Evolutionary conservation across 2,888 invertebrate genomes (phyloP).

Genomic region (Machimus rusticus): DNA sequence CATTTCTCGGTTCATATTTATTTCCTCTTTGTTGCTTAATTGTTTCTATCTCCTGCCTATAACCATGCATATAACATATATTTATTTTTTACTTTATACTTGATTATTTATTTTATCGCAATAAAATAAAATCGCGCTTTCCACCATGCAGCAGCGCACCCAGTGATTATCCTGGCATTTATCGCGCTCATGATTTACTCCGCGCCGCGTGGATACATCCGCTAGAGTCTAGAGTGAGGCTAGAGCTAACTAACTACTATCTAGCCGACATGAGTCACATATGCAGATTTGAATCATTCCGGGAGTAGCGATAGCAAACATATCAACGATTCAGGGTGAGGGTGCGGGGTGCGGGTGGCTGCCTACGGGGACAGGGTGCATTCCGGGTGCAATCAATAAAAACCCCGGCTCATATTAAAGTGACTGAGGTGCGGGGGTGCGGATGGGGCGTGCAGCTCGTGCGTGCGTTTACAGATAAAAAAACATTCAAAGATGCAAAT

Average conservation of each 20-base stretch:
- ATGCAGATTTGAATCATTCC: background rate
- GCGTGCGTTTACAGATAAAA: slow-evolving; percentile 18
- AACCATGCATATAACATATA: too few relatives aligned
- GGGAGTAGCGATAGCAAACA: background rate
- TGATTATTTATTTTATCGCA: background rate
- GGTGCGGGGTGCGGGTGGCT: background rate
- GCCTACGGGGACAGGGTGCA: slow-evolving; percentile 5
- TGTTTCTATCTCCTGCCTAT: background rate
- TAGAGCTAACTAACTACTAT: background rate
- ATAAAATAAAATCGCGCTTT: background rate
- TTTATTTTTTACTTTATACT: background rate
- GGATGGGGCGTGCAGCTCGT: slow-evolving; percentile 11
- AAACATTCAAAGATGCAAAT: slow-evolving; percentile 27
- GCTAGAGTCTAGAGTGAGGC: background rate
- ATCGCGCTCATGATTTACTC: background rate
- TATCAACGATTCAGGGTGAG: slow-evolving; percentile 2
- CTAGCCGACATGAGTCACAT: slow-evolving; percentile 3
- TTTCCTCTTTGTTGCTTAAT: background rate
- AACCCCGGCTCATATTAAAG: slow-evolving; percentile 18
- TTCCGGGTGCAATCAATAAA: slow-evolving; percentile 8
- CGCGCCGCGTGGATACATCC: background rate
- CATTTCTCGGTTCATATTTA: background rate
- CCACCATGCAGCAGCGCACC: background rate
- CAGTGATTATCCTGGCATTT: background rate
- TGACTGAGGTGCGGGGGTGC: slow-evolving; percentile 15